These are phyloP conservation scores for Acronicta aceris DNA, from an alignment of 2,888 invertebrate species.

Conservation along the genomic window DNA sequence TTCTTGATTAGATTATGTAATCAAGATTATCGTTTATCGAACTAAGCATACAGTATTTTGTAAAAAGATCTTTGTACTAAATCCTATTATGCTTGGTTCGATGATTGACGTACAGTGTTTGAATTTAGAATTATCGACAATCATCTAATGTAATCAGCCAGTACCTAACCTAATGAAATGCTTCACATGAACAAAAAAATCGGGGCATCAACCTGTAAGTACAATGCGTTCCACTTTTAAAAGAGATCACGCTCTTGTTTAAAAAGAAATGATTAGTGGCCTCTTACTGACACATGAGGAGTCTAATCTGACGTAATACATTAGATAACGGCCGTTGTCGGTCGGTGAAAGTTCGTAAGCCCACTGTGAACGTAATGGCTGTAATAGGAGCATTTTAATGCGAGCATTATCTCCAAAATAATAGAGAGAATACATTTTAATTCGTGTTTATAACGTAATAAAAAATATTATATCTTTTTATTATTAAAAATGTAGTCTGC, in stretches of 20 bases:
- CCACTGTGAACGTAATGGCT: conserved; percentile 39
- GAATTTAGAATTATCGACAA: too few species aligned
- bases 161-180: not conserved
- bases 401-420: conserved; percentile 25
- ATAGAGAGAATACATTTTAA: conserved; percentile 19
- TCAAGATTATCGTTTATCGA: too few species aligned
- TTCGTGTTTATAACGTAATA: too few species aligned
- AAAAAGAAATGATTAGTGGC: conserved; percentile 38
- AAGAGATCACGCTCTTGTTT: conserved; percentile 28
- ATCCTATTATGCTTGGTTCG: too few species aligned
- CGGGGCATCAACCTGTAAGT: conserved; percentile 9
- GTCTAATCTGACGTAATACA: conserved; percentile 68
- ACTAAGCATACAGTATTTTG: too few species aligned
- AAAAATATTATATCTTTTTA: not conserved
- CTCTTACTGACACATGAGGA: conserved; percentile 55
- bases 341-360: conserved; percentile 70
- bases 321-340: conserved; percentile 73
- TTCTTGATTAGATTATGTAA: too few species aligned
- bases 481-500: too few species aligned
- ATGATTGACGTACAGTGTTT: too few species aligned
- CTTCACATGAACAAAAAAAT: not conserved
- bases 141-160: not conserved
- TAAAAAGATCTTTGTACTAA: too few species aligned
- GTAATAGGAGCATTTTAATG: conserved; percentile 45
- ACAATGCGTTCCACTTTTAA: conserved; percentile 23